Evolutionary conservation across 2,888 invertebrate genomes (phyloP), one percentile per base, ranked within the genome.

Genomic region (Scaptodrosophila latifasciaeformis): DNA sequence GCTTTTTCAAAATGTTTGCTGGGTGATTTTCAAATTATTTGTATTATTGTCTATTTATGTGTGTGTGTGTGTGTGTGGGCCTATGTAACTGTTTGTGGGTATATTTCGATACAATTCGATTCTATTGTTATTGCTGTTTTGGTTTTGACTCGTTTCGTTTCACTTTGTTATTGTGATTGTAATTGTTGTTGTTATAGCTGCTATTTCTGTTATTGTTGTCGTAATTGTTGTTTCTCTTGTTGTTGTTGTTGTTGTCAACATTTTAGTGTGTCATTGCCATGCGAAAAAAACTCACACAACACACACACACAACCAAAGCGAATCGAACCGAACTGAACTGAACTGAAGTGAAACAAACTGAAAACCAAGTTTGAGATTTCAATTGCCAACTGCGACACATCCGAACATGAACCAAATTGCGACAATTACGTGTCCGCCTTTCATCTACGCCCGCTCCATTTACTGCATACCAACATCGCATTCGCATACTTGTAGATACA

Each of bases 241-340:
- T 44, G 44, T 44, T 1, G 39, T 43, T 68, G 58, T 60, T 71
- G 56, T 70, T 65, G 70, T 59, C 58, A 65, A 43, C 51, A 49
- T 56, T 71, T 75, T 69, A 71, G 71, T 71, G 60, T 78, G 74
- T 75, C 74, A 78, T 75, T 78, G 74, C 72, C 74, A 69, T 69
- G 47, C 48, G 51, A 62, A 50, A 57, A n/a, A n/a, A n/a, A n/a
- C n/a, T 58, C 45, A 40, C 47, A 35, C 52, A 51, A 34, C 44
- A 13, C 15, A 34, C 15, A 34, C 13, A n/a, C n/a, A n/a, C n/a
- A n/a, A n/a, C n/a, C n/a, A n/a, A n/a, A n/a, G n/a, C n/a, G n/a
- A n/a, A n/a, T n/a, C n/a, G n/a, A n/a, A n/a, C n/a, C n/a, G n/a
- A n/a, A n/a, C n/a, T n/a, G n/a, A n/a, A n/a, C n/a, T n/a, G n/a